phyloP scores from a whole-genome alignment of 2,113 vertebrate species.

The Chrysemys picta region DNA sequence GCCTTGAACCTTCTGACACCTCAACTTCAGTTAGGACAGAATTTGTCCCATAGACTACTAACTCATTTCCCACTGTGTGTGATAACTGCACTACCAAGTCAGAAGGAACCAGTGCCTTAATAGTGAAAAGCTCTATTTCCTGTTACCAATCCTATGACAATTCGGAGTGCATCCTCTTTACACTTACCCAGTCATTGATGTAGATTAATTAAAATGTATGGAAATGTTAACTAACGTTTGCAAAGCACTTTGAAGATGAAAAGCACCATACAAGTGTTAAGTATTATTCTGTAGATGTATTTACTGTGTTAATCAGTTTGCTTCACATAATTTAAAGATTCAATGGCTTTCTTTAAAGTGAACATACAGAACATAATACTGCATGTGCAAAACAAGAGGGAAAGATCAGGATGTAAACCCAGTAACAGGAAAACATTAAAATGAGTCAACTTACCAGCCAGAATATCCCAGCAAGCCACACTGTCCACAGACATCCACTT shows the following conservation, averaged over 20 bases:
- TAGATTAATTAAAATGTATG: background rate
- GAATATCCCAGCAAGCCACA: slow-evolving; percentile 97
- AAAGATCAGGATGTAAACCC: background rate
- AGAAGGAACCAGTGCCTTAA: background rate
- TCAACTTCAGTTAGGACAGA: background rate
- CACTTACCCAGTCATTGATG: background rate
- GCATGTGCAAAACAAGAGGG: background rate
- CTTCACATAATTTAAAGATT: background rate
- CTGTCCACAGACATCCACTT: slow-evolving; percentile 97
- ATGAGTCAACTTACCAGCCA: slow-evolving; percentile 87
- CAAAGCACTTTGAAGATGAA: background rate
- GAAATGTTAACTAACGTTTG: background rate
- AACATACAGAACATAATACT: background rate
- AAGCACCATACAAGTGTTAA: background rate
- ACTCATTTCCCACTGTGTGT: background rate
- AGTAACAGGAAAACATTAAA: background rate
- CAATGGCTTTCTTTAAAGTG: background rate
- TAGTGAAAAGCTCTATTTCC: background rate
- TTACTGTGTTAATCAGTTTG: background rate
- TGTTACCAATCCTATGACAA: background rate
- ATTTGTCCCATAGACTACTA: background rate
- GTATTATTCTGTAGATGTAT: background rate
- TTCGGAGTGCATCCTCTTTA: background rate
- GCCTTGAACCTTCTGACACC: background rate
- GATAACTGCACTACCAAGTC: background rate